Conservation (phyloP, 2,888 invertebrate genomes). For the Spilarctia lutea region DNA sequence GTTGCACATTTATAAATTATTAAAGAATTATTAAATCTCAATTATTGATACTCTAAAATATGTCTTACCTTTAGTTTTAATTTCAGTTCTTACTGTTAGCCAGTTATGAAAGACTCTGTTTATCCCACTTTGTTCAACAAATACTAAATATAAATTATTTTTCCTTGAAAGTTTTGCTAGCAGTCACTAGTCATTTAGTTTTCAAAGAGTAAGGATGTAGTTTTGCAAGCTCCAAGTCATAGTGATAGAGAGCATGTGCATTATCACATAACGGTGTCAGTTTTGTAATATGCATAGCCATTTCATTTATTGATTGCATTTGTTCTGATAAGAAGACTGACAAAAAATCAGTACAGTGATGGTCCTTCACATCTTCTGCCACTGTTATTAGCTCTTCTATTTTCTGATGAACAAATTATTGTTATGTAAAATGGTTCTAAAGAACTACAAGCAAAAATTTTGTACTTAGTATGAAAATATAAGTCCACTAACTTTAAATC, state of each 20-base stretch:
- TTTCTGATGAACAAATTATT: constrained; percentile 43
- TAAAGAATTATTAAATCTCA: too few species aligned
- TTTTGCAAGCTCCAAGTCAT: constrained; percentile 57
- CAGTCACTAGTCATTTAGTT: constrained; percentile 4
- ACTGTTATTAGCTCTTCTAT: constrained; percentile 54
- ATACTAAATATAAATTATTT: neutral
- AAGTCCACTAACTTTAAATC: too few species aligned
- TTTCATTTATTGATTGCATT: constrained; percentile 59
- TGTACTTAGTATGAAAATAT: too few species aligned
- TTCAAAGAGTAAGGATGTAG: constrained; percentile 29
- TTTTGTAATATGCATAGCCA: constrained; percentile 56
- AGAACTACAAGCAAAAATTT: neutral
- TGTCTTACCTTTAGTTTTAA: neutral
- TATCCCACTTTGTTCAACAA: neutral
- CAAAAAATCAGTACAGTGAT: constrained; percentile 62
- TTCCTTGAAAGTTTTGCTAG: neutral
- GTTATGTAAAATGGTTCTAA: neutral
- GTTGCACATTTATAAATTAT: too few species aligned
- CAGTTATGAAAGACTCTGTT: neutral
- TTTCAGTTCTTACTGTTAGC: neutral
- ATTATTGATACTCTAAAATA: neutral
- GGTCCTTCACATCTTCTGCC: constrained; percentile 60
- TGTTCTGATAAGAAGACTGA: constrained; percentile 61
- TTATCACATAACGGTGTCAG: constrained; percentile 48
- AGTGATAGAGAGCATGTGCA: constrained; percentile 56